These are phyloP conservation scores for Phaethornis superciliosus DNA, from an alignment of 2,113 vertebrate genomes.

Conservation along the genomic window DNA sequence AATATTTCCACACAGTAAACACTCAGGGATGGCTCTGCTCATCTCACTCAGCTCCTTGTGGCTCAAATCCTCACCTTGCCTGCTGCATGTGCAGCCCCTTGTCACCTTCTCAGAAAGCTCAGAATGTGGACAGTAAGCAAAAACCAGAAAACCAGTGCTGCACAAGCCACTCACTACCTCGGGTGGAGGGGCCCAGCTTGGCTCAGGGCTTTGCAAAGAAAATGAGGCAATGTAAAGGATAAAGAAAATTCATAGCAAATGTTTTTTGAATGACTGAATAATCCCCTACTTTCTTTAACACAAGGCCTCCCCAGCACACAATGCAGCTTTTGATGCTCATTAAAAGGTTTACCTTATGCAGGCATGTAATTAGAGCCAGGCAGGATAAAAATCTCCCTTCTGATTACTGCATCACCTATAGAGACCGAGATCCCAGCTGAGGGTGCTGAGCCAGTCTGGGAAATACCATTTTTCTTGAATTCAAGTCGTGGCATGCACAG, in stretches of 20 bases:
- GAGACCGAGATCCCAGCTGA: neutral
- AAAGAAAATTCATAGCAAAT: neutral
- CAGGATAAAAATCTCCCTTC: neutral
- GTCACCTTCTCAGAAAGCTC: accelerated
- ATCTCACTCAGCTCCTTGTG: accelerated
- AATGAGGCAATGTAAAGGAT: neutral
- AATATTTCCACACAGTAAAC: neutral
- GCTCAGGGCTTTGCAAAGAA: neutral
- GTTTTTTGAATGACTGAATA: neutral
- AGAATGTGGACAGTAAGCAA: accelerated
- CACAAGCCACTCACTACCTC: accelerated
- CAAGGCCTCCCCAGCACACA: neutral
- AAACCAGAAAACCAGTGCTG: accelerated
- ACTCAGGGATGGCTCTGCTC: neutral
- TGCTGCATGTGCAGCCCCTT: neutral
- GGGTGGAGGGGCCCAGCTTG: neutral
- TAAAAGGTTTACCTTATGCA: conserved; percentile 28
- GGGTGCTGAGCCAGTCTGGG: neutral
- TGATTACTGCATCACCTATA: neutral
- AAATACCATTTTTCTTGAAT: neutral
- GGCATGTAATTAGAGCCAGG: neutral
- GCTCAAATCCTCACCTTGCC: neutral
- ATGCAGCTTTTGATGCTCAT: neutral
- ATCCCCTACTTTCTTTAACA: neutral
- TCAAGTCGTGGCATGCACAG: neutral